Base-by-base conservation (phyloP, 1,140 invertebrate species). In the Contarinia nasturtii region DNA sequence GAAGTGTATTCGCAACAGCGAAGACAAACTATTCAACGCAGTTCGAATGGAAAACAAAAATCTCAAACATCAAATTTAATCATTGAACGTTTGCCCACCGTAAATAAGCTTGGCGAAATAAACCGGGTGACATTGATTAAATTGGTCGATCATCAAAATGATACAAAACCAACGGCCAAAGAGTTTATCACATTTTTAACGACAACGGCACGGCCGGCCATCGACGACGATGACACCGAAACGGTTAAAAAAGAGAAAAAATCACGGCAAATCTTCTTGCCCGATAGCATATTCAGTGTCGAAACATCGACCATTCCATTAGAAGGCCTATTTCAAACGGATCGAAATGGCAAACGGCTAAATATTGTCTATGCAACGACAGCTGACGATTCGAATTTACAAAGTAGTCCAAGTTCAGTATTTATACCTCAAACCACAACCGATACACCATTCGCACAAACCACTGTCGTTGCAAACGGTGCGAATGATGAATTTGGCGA, bases 31-130 rank as follows among this genome's bases (percentile, higher is more conserved):
- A 54, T 71, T 19, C 71, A 73, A 48, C 71, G 67, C 44, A 70
- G 72, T 51, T 68, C 72, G 54, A 67, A 68, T 33, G 66, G 64
- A 27, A 58, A 68, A 36, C 63, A 73, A 57, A 61, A 63, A 53
- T 63, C 66, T 2, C 57, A 65, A 53, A 56, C 33, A 18, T 49
- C 52, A 17, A 44, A 37, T 0, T 12, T 72, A 33, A 67, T 65
- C 44, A 59, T 73, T 40, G 71, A 74, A 54, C 68, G 67, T 45
- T 64, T 72, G 55, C 72, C 74, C 5, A 69, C 67, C 10, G 55
- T 76, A 2, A 71, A 77, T 55, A 73, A 73, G 67, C 70, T 78
- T 48, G 75, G 76, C 46, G 75, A 75, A 61, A 74, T 79, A 1
- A 77, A 72, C 57, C 65, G 76, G 52, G 72, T 72, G 45, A 77